These are phyloP conservation scores for Netta rufina DNA, from an alignment of 2,797 vertebrate species.

Conservation along the genomic window DNA sequence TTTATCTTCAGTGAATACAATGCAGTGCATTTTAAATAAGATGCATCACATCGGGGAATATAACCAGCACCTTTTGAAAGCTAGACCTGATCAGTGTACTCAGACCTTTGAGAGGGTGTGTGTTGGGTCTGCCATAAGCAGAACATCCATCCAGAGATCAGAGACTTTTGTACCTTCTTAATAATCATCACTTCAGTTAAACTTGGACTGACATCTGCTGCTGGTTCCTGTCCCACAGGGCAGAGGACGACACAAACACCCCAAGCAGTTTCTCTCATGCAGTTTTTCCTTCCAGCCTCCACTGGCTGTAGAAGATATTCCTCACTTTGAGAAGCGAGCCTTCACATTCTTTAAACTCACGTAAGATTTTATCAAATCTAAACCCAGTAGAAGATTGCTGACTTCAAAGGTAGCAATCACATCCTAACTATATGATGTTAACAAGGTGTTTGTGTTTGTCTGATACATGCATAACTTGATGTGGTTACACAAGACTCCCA, in stretches of 20 bases:
- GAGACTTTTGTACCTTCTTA: not conserved
- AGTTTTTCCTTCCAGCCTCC: not conserved
- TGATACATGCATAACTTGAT: not conserved
- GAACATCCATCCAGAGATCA: not conserved
- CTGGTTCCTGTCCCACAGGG: not conserved
- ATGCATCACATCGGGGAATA: not conserved
- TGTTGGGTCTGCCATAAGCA: not conserved
- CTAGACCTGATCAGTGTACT: not conserved
- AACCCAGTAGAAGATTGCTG: not conserved
- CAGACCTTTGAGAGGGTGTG: not conserved
- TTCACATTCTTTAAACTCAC: not conserved
- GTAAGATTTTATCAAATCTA: not conserved
- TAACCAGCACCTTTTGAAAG: not conserved
- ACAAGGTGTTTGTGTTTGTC: not conserved
- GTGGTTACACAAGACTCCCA: not conserved
- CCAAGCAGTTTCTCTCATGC: fast-evolving
- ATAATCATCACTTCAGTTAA: not conserved
- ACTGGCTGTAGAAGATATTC: not conserved
- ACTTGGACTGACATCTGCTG: not conserved
- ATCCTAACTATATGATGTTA: not conserved
- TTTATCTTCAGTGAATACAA: not conserved
- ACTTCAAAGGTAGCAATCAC: not conserved
- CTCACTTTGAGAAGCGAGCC: not conserved
- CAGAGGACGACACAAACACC: not conserved
- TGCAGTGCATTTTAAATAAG: not conserved